These are phyloP conservation scores for Hydrozoanthus gracilis DNA, from an alignment of 92 coral and sea anemone genomes.

Conservation along the genomic window DNA sequence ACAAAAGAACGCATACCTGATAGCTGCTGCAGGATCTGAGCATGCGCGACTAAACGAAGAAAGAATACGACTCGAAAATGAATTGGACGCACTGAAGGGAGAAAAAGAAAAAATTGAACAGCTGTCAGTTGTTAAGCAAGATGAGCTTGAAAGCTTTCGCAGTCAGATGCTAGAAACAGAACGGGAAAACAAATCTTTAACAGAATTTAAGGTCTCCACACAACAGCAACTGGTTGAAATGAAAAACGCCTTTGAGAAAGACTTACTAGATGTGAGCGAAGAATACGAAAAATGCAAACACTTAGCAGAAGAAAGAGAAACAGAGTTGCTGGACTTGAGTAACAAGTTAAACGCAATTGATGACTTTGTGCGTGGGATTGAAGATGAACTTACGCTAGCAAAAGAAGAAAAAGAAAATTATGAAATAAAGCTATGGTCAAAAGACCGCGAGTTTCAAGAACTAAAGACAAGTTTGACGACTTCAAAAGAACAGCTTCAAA, in stretches of 20 bases:
- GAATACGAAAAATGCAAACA: conserved; percentile 24
- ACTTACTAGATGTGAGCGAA: neutral
- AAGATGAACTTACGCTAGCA: conserved; percentile 31
- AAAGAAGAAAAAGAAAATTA: conserved; percentile 39
- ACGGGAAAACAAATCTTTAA: conserved; percentile 26
- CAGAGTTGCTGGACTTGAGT: conserved; percentile 21
- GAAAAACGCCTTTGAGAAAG: conserved; percentile 8
- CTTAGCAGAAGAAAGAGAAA: conserved; percentile 36
- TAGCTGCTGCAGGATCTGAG: neutral
- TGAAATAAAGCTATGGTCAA: conserved; percentile 33
- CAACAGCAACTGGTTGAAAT: conserved; percentile 20
- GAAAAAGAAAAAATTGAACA: conserved; percentile 16
- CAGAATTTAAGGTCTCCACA: conserved; percentile 6
- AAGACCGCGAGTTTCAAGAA: conserved; percentile 55
- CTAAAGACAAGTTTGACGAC: conserved; percentile 57
- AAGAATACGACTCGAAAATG: neutral
- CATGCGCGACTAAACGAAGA: conserved; percentile 4
- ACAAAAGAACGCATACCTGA: neutral
- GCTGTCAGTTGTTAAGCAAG: neutral
- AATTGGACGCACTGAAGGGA: conserved; percentile 1
- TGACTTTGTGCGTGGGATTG: conserved; percentile 29
- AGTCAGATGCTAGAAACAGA: conserved; percentile 13
- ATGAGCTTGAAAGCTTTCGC: conserved; percentile 17
- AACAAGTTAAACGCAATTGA: conserved; percentile 28
- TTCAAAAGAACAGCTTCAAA: conserved; percentile 25